Percentiles rank a stretch among this genome's conserved stretches.
Evolutionary conservation across 2,797 vertebrate species (phyloP).

Genomic region (Triplophysa yarkandensis): DNA sequence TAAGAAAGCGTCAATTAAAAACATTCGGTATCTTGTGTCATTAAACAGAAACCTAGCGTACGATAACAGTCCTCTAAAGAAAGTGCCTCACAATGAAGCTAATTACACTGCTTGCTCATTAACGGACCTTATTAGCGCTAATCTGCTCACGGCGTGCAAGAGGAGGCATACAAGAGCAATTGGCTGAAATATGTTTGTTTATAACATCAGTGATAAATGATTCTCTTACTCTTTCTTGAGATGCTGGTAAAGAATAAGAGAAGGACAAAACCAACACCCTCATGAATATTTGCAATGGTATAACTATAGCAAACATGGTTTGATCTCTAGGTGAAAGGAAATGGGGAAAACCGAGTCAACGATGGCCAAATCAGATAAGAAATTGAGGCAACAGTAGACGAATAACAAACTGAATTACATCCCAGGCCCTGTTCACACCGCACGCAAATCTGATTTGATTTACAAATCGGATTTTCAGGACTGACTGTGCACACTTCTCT

Average conservation of each 20-base stretch:
- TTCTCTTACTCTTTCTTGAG: slow-evolving; percentile 43
- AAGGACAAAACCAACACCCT: neutral
- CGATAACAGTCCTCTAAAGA: slow-evolving; percentile 65
- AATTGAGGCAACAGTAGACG: too few relatives aligned
- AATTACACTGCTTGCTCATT: slow-evolving; percentile 74
- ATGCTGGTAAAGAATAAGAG: slow-evolving; percentile 3
- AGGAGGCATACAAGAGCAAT: slow-evolving; percentile 47
- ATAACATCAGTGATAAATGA: slow-evolving; percentile 54
- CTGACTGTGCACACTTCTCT: neutral
- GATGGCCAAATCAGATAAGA: neutral
- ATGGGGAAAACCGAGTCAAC: neutral
- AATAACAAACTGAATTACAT: neutral
- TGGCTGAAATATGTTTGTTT: slow-evolving; percentile 51
- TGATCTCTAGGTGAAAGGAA: neutral
- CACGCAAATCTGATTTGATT: neutral
- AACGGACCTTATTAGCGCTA: slow-evolving; percentile 69
- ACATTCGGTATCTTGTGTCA: slow-evolving; percentile 72
- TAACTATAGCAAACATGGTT: neutral
- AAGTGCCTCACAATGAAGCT: slow-evolving; percentile 64
- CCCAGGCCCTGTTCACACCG: neutral
- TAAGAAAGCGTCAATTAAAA: slow-evolving; percentile 75
- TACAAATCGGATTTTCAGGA: neutral
- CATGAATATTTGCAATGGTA: neutral
- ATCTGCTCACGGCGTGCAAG: slow-evolving; percentile 69
- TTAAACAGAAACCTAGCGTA: slow-evolving; percentile 72